phyloP scores from a whole-genome alignment of 2,797 vertebrate species.

The Saxicola maurus region DNA sequence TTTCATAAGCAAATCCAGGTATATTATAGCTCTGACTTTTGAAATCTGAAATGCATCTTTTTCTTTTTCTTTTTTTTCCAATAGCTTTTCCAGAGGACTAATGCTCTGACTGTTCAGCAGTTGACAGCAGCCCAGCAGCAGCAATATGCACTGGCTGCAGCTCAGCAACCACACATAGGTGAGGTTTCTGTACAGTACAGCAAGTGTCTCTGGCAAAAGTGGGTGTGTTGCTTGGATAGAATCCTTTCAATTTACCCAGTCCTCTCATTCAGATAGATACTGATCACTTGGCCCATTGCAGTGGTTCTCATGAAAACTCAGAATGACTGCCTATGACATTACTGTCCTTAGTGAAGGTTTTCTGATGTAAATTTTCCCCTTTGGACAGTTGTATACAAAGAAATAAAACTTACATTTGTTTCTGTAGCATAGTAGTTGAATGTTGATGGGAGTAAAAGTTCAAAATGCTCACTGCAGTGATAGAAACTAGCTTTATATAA shows the following conservation, averaged over 20 bases:
- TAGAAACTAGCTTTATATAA: neutral
- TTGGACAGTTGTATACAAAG: neutral
- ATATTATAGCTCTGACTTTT: neutral
- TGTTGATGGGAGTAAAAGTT: neutral
- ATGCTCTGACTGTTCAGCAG: conserved; percentile 90
- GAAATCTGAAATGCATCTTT: neutral
- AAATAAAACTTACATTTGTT: neutral
- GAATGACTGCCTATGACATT: neutral
- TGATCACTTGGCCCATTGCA: accelerated
- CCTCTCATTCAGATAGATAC: neutral
- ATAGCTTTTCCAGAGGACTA: conserved; percentile 94
- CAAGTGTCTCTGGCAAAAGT: neutral
- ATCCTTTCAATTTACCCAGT: neutral
- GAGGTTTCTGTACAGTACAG: conserved; percentile 30
- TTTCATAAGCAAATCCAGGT: neutral
- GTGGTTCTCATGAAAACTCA: neutral
- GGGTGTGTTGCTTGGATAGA: neutral
- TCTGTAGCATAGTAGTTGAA: neutral
- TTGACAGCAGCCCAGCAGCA: conserved; percentile 94
- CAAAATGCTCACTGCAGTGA: neutral
- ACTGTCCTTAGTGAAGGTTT: neutral
- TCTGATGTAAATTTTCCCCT: neutral
- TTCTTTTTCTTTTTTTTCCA: neutral
- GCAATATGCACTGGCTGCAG: conserved; percentile 91
- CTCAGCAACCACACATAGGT: conserved; percentile 96